These are phyloP conservation scores for Philereme transversata DNA, from an alignment of 2,888 invertebrate species.

Conservation along the genomic window DNA sequence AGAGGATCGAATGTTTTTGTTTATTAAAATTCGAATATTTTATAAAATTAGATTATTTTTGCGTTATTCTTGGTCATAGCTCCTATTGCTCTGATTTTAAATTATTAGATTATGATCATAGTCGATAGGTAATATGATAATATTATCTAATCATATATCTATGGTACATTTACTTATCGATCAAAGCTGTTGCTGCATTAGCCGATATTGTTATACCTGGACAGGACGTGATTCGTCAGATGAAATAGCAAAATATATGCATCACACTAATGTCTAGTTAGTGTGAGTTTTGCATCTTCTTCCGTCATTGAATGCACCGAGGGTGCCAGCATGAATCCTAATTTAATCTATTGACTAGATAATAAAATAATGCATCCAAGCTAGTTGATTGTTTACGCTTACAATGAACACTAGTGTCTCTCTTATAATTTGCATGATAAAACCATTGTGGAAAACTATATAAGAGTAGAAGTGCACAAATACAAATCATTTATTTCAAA, in stretches of 20 bases:
- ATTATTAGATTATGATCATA: too few relatives aligned
- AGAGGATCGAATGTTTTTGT: too few relatives aligned
- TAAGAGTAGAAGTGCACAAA: conserved; percentile 1
- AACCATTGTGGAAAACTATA: conserved; percentile 1
- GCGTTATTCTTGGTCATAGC: too few relatives aligned
- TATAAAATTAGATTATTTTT: too few relatives aligned
- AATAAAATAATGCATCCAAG: conserved; percentile 11
- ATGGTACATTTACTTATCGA: background rate
- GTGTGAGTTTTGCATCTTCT: conserved; percentile 14
- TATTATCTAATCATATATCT: too few relatives aligned
- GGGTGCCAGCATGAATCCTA: conserved; percentile 28
- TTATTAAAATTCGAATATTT: too few relatives aligned
- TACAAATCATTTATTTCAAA: too few relatives aligned
- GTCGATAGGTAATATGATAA: too few relatives aligned
- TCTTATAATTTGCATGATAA: conserved; percentile 7
- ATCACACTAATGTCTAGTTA: conserved; percentile 7
- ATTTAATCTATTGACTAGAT: conserved; percentile 25
- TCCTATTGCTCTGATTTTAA: too few relatives aligned
- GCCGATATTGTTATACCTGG: conserved; percentile 7
- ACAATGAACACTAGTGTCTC: conserved; percentile 23
- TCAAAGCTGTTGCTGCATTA: conserved; percentile 1
- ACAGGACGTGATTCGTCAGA: background rate
- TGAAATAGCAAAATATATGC: conserved; percentile 3
- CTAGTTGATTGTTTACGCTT: conserved; percentile 27
- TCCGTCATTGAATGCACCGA: conserved; percentile 22